Percentiles rank a stretch among this genome's conserved stretches.
Conservation (phyloP, 1,140 invertebrate species). For the Drosophila elegans region DNA sequence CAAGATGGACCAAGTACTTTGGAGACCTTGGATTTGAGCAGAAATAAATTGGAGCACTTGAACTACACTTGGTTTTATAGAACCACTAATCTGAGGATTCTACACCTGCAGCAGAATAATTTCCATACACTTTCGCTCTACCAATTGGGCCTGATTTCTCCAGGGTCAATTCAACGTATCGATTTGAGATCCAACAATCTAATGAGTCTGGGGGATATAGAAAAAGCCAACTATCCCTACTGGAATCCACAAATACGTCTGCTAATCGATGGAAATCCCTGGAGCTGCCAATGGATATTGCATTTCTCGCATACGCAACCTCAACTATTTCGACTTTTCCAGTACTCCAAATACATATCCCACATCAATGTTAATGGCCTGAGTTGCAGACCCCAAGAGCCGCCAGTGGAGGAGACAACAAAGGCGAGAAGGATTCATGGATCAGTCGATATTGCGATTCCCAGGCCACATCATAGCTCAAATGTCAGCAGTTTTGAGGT, state of each 20-base stretch:
- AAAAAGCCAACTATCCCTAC: background rate
- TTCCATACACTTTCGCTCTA: constrained; percentile 42
- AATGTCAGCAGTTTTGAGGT: constrained; percentile 74
- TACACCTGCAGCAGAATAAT: constrained; percentile 54
- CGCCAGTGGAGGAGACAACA: constrained; percentile 5
- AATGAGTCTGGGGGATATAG: constrained; percentile 25
- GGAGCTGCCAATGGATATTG: constrained; percentile 78
- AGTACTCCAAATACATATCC: constrained; percentile 77
- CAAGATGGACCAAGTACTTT: constrained; percentile 12
- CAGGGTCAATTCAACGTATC: constrained; percentile 15
- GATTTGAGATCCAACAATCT: constrained; percentile 64
- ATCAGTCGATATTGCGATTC: background rate
- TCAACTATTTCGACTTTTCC: constrained; percentile 70
- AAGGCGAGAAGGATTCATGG: constrained; percentile 19
- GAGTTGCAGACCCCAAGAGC: constrained; percentile 53
- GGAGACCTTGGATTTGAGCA: constrained; percentile 58
- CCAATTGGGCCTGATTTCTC: constrained; percentile 35
- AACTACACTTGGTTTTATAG: constrained; percentile 53
- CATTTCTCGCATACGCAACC: constrained; percentile 70
- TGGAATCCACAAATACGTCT: constrained; percentile 50
- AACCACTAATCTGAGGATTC: constrained; percentile 34
- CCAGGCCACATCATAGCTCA: constrained; percentile 20
- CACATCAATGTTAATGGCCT: constrained; percentile 82
- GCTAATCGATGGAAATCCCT: constrained; percentile 71
- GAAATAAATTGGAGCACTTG: constrained; percentile 52